Percentiles rank a stretch among this genome's conserved stretches.
Conservation (phyloP, 2,797 vertebrate genomes). For the Tragopan temminckii region DNA sequence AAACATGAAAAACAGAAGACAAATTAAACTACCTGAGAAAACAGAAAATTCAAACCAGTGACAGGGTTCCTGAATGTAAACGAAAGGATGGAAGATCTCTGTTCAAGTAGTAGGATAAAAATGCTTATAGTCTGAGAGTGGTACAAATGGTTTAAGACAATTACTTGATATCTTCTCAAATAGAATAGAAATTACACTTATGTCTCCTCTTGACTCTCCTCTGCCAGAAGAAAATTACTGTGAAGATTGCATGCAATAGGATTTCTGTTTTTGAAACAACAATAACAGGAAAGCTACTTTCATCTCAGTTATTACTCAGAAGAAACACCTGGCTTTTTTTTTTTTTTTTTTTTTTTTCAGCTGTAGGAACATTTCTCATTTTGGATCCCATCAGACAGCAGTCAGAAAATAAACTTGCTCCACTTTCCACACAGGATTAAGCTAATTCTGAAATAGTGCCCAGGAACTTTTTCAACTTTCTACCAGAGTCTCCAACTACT, state of each 20-base stretch:
- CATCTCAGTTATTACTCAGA: background rate
- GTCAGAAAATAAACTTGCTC: background rate
- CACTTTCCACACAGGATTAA: background rate
- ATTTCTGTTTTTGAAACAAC: background rate
- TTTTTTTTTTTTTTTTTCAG: background rate
- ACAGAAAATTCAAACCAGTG: background rate
- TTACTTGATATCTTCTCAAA: background rate
- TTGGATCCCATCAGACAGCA: background rate
- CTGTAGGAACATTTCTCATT: background rate
- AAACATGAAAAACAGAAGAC: background rate
- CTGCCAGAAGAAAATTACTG: background rate
- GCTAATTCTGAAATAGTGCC: background rate
- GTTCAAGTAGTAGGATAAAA: background rate
- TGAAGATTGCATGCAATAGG: background rate
- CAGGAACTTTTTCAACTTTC: background rate
- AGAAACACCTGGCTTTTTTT: background rate
- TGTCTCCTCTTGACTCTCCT: background rate
- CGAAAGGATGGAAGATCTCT: background rate
- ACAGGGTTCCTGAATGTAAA: background rate
- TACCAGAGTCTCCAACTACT: background rate
- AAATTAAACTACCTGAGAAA: background rate
- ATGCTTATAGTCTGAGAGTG: background rate
- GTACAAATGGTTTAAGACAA: background rate
- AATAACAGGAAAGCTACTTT: background rate
- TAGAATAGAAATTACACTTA: background rate